A percentile compares a stretch with the other conserved stretches of the same genome.
phyloP scores from a whole-genome alignment of 2,797 vertebrate genomes.

The Prionace glauca region DNA sequence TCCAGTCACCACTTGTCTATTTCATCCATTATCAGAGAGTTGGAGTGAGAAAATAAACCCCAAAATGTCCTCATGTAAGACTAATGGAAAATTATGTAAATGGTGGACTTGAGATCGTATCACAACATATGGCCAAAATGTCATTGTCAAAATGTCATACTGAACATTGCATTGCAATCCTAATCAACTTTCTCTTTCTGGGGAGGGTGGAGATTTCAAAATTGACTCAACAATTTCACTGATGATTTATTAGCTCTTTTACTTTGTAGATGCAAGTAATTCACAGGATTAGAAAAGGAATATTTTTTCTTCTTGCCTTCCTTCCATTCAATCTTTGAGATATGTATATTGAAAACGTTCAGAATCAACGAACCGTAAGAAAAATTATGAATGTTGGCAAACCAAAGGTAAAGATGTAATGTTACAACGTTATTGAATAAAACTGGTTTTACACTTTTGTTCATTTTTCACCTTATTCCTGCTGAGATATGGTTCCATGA shows the following conservation, averaged over 20 bases:
- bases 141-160: too few species aligned
- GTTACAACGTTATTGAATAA: background rate
- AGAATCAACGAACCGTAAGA: background rate
- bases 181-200: too few species aligned
- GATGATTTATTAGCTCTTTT: background rate
- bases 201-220: too few species aligned
- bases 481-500: background rate
- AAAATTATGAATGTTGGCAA: background rate
- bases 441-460: background rate
- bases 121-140: too few species aligned
- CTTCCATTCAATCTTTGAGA: background rate
- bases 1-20: too few species aligned
- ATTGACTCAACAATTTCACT: background rate
- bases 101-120: background rate
- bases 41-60: too few species aligned
- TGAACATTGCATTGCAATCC: too few species aligned
- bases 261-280: background rate
- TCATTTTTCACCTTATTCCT: background rate
- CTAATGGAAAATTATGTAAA: background rate
- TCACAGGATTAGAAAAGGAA: background rate
- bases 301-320: background rate
- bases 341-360: background rate
- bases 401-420: background rate
- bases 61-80: background rate
- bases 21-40: too few species aligned